phyloP scores from a whole-genome alignment of 2,797 vertebrate species.

The Sylvia borin region DNA sequence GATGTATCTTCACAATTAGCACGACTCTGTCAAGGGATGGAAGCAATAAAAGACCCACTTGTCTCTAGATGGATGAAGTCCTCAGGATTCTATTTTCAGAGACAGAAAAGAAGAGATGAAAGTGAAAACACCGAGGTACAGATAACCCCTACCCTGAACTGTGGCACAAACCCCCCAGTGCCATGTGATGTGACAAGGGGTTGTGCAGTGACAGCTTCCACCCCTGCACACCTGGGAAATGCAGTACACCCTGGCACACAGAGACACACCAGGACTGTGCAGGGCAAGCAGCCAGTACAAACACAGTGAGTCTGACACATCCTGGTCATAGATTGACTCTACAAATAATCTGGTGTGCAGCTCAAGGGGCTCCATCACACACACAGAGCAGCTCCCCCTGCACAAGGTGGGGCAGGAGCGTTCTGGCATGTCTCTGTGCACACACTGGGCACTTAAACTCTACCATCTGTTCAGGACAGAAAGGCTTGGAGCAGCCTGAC shows the following conservation, averaged over 20 bases:
- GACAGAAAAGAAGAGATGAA: neutral
- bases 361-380: neutral
- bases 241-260: neutral
- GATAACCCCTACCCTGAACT: neutral
- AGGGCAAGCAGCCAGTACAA: neutral
- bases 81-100: neutral
- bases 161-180: neutral
- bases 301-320: neutral
- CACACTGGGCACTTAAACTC: neutral
- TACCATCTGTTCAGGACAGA: constrained; percentile 20
- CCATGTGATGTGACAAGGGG: fast-evolving
- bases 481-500: neutral
- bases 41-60: neutral
- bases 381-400: fast-evolving
- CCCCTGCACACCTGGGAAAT: neutral
- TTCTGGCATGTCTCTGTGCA: neutral
- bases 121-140: neutral
- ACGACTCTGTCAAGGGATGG: neutral
- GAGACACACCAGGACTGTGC: neutral
- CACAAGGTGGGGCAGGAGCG: fast-evolving
- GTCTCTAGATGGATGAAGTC: neutral
- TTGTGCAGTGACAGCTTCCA: neutral
- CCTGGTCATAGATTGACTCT: neutral
- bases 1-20: neutral
- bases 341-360: neutral